Base-by-base conservation (phyloP, 1,140 invertebrate genomes). In the Lordiphosa collinella region DNA sequence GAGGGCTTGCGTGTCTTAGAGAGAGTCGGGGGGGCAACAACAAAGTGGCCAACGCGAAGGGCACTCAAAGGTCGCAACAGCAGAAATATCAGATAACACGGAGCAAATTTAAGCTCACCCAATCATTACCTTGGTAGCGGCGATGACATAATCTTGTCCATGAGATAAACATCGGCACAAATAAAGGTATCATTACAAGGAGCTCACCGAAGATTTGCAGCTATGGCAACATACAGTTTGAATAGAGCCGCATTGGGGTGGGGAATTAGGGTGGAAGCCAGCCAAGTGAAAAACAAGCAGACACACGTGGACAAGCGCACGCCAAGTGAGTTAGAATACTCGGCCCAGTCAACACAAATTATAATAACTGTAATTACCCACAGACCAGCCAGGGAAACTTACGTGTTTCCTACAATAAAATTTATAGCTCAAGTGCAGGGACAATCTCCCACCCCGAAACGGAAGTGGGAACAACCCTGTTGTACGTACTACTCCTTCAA, bases 281-380 rank as follows among this genome's bases (percentile, higher is more conserved):
- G 54, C 73, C 57, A 67, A 82, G 60, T 67, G 76, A 58, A 67
- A 80, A 82, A 60, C 57, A 80, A 71, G 76, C 70, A 59, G 51
- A 38, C 52, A 84, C 76, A 80, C 76, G 76, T 80, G 76, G 57
- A 58, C 61, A 54, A 56, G 34, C 71, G 58, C 61, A 67, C 48
- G 73, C 56, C 61, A 52, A 29, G 7, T 29, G 25, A 8, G 35
- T 47, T 44, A 47, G 56, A 29, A 58, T 18, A 8, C 59, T 59
- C 12, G 31, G n/a, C 34, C 31, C 72, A 82, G 79, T 82, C 79
- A 82, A 78, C 78, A 78, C 78, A 82, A 82, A 82, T 84, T 84
- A 84, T 82, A 82, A 82, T 84, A 82, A 84, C 78, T 72, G 73
- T 82, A 82, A 82, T 82, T 82, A 82, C 78, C 51, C 64, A 63